Base-by-base conservation (phyloP, 2,888 invertebrate species). In the Allophyes oxyacanthae region DNA sequence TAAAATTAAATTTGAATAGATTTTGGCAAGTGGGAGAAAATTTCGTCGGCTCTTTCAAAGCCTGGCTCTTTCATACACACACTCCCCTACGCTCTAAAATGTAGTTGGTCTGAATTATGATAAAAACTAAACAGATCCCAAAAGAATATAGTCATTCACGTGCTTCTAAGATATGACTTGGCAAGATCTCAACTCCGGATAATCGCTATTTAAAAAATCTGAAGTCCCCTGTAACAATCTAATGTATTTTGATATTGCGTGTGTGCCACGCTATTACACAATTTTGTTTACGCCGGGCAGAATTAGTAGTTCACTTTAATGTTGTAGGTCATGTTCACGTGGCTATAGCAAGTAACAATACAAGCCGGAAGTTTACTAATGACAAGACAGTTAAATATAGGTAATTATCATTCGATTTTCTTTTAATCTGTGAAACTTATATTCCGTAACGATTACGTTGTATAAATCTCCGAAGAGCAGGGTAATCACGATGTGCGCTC, bases 121-220 rank as follows among this genome's bases (percentile, higher is more conserved):
- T 8, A 30, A 15, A 20, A 44, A 44, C 33, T 38, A 53, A 62
- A 30, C 10, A 34, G 8, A 37, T 57, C 28, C 28, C 20, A 36
- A 54, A 59, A 64, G 40, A 70, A 57, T 48, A 51, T 48, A 51
- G 14, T 25, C 54, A 54, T 57, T 63, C 43, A 54, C 36, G 36
- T 38, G 49, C 26, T 69, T 72, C 59, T 48, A 38, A 64, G 57
- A 62, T 56, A 56, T 37, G 20, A 15, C 33, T 72, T 75, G 75
- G 76, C 75, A 75, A 51, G n/a, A 8, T 56, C 25, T 73, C 70
- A 73, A 72, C 45, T 46, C 48, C 52, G 37, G 60, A 58, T 55
- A 59, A 58, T 55, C 20, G 43, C 45, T 61, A 51, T 64, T 64
- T 45, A 40, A 51, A 68, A 70, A 51, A 48, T n/a, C 38, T 3